Conservation (phyloP, 2,797 vertebrate species). For the Neostethus bicornis region DNA sequence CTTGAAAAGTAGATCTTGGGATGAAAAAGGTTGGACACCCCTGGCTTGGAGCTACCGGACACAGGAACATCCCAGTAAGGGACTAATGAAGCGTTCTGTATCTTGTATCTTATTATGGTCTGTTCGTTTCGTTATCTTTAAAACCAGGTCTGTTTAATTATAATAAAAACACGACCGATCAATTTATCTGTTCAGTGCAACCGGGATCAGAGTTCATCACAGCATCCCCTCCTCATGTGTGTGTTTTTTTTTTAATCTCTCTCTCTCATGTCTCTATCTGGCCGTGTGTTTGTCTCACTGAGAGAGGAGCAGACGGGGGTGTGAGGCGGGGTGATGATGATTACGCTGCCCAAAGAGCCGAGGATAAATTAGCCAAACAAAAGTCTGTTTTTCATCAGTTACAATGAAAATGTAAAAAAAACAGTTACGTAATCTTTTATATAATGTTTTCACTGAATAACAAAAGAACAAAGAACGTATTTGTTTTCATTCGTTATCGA, state of each 20-base stretch:
- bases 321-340: slow-evolving; percentile 20
- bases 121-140: too few relatives aligned
- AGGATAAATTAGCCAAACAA: slow-evolving; percentile 3
- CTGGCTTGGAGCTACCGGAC: too few relatives aligned
- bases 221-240: slow-evolving; percentile 22
- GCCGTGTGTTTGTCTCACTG: slow-evolving; percentile 15
- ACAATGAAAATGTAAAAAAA: slow-evolving; percentile 33
- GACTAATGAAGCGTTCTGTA: too few relatives aligned
- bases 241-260: slow-evolving; percentile 13
- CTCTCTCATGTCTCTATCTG: slow-evolving; percentile 17
- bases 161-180: too few relatives aligned
- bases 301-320: slow-evolving; percentile 6
- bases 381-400: slow-evolving; percentile 44
- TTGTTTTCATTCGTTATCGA: background rate
- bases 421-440: slow-evolving; percentile 40
- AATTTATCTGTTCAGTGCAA: background rate
- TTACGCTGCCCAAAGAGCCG: slow-evolving; percentile 15
- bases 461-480: background rate
- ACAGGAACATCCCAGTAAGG: too few relatives aligned
- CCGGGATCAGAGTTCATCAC: background rate
- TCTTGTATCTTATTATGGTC: too few relatives aligned
- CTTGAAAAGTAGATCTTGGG: too few relatives aligned
- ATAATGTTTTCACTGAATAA: slow-evolving; percentile 17
- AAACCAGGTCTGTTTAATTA: too few relatives aligned
- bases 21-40: too few relatives aligned